Conservation (phyloP, 2,888 invertebrate species). For the Eristalis intricaria region DNA sequence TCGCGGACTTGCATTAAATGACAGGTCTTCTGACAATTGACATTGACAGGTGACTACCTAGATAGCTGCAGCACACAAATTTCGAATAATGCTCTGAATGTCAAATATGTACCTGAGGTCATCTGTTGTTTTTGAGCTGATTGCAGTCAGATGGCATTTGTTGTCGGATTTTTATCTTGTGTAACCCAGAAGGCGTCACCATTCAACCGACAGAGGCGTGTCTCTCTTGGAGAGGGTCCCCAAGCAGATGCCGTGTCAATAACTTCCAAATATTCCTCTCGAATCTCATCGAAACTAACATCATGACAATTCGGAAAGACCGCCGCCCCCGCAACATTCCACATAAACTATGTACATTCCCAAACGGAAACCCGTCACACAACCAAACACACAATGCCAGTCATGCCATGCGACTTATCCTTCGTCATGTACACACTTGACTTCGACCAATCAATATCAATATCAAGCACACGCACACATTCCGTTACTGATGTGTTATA, state of each 20-base stretch:
- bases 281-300: not conserved
- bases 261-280: not conserved
- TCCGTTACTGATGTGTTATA: slow-evolving; percentile 45
- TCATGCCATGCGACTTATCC: not conserved
- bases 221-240: not conserved
- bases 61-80: too few relatives aligned
- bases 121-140: not conserved
- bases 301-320: slow-evolving; percentile 1
- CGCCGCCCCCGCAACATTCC: slow-evolving; percentile 11
- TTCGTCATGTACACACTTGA: not conserved
- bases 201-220: not conserved
- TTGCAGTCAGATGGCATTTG: not conserved
- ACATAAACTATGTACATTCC: slow-evolving; percentile 18
- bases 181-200: not conserved
- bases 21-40: too few relatives aligned
- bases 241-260: not conserved
- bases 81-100: not conserved
- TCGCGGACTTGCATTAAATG: too few relatives aligned
- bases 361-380: not conserved
- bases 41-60: too few relatives aligned
- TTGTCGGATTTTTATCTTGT: too few relatives aligned
- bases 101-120: not conserved
- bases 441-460: slow-evolving; percentile 68
- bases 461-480: slow-evolving; percentile 50
- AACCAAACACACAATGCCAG: slow-evolving; percentile 33